Percentiles rank a stretch among this genome's conserved stretches.
These are phyloP conservation scores for Colistium nudipinnis DNA, from an alignment of 2,113 vertebrate genomes.

Conservation along the genomic window DNA sequence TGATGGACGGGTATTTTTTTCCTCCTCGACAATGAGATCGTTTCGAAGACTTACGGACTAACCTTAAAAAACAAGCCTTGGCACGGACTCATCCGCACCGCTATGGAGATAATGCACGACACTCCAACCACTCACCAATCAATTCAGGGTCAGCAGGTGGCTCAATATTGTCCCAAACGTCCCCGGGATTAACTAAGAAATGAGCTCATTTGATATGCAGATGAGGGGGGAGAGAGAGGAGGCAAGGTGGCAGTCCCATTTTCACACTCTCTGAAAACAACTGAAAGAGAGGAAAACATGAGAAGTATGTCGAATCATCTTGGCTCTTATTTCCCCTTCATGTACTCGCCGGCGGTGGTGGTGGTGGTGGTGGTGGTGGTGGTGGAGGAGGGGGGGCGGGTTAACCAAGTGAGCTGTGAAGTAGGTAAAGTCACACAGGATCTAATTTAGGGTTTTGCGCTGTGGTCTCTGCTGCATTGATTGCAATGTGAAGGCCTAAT, in stretches of 20 bases:
- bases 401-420: slow-evolving; percentile 69
- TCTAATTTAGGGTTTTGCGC: slow-evolving; percentile 77
- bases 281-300: slow-evolving; percentile 28
- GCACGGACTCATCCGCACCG: slow-evolving; percentile 22
- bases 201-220: slow-evolving; percentile 33
- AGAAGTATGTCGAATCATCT: slow-evolving; percentile 31
- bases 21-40: slow-evolving; percentile 33
- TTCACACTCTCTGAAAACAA: slow-evolving; percentile 10
- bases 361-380: slow-evolving; percentile 6
- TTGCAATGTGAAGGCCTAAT: slow-evolving; percentile 76
- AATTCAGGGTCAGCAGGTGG: slow-evolving; percentile 65
- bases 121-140: slow-evolving; percentile 55
- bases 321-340: slow-evolving; percentile 20
- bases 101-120: slow-evolving; percentile 44
- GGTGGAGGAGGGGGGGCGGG: no score
- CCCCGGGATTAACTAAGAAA: slow-evolving; percentile 23
- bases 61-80: slow-evolving; percentile 36
- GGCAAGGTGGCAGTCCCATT: slow-evolving; percentile 13
- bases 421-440: slow-evolving; percentile 77
- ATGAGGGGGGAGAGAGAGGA: slow-evolving; percentile 32
- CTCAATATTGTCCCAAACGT: slow-evolving; percentile 42
- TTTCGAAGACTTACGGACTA: slow-evolving; percentile 43
- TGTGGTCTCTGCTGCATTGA: slow-evolving; percentile 73
- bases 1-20: slow-evolving; percentile 43
- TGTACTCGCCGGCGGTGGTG: slow-evolving; percentile 28